A percentile compares a stretch with the other conserved stretches of the same genome.
These are phyloP conservation scores for Tyto alba DNA, from an alignment of 2,113 vertebrate genomes.

Conservation along the genomic window DNA sequence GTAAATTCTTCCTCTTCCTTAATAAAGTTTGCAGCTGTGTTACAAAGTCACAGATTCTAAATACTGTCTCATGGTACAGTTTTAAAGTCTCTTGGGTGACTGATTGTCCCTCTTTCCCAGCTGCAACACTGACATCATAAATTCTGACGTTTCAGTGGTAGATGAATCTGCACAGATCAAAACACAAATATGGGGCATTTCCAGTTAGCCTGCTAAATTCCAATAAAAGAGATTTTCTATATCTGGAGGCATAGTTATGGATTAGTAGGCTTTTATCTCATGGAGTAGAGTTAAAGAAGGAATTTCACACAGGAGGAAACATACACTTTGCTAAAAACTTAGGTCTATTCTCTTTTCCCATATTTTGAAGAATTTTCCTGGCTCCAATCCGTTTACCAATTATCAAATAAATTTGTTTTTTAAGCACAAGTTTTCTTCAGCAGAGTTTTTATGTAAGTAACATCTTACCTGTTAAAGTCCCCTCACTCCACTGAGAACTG, in stretches of 20 bases:
- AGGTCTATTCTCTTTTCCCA: background rate
- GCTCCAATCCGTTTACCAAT: background rate
- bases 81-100: constrained; percentile 8
- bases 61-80: background rate
- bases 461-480: background rate
- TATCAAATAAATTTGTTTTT: background rate
- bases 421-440: background rate
- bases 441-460: background rate
- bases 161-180: constrained; percentile 9
- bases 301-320: background rate
- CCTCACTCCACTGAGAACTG: background rate
- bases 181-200: constrained; percentile 18
- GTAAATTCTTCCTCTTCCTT: constrained; percentile 36
- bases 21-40: constrained; percentile 23
- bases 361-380: background rate
- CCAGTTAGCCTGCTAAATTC: background rate
- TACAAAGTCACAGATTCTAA: constrained; percentile 25
- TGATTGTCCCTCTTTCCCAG: background rate
- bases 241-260: background rate
- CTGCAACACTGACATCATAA: background rate
- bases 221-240: background rate
- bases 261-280: constrained; percentile 4
- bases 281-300: background rate
- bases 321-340: background rate
- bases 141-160: background rate